phyloP scores from a whole-genome alignment of 2,888 invertebrate species.

The Meteorus cinctellus region DNA sequence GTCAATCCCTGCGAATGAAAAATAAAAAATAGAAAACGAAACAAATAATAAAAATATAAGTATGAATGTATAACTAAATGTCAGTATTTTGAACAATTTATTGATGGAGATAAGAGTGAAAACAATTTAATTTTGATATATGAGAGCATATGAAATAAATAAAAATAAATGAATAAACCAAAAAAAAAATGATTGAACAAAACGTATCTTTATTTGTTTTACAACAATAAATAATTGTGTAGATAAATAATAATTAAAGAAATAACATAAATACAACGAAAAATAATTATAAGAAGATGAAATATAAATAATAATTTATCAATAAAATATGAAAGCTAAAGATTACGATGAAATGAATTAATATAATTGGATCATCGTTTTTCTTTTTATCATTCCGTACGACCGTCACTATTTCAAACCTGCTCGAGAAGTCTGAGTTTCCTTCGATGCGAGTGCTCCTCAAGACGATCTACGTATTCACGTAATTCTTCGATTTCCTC shows the following conservation, averaged over 20 bases:
- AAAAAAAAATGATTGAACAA: constrained; percentile 34
- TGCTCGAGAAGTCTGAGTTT: constrained; percentile 93
- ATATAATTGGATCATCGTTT: constrained; percentile 1
- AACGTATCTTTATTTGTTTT: constrained; percentile 43
- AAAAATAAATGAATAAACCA: constrained; percentile 23
- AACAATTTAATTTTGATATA: not conserved
- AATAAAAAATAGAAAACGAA: constrained; percentile 47
- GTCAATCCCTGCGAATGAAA: constrained; percentile 85
- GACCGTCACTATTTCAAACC: constrained; percentile 75
- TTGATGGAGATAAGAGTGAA: not conserved
- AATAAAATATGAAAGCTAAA: constrained; percentile 27
- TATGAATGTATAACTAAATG: constrained; percentile 12
- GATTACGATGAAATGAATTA: constrained; percentile 33
- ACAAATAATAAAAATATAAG: constrained; percentile 28
- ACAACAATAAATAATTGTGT: constrained; percentile 40
- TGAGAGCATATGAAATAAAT: not conserved
- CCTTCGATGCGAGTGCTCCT: constrained; percentile 92
- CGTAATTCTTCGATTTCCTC: constrained; percentile 95
- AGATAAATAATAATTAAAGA: constrained; percentile 20
- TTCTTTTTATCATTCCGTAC: constrained; percentile 9
- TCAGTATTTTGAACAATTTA: no score
- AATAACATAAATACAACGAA: not conserved
- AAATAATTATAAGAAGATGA: constrained; percentile 19
- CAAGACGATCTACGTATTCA: constrained; percentile 93
- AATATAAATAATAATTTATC: constrained; percentile 15